Evolutionary conservation across 2,113 vertebrate species (phyloP).

Genomic region (Sapajus apella): DNA sequence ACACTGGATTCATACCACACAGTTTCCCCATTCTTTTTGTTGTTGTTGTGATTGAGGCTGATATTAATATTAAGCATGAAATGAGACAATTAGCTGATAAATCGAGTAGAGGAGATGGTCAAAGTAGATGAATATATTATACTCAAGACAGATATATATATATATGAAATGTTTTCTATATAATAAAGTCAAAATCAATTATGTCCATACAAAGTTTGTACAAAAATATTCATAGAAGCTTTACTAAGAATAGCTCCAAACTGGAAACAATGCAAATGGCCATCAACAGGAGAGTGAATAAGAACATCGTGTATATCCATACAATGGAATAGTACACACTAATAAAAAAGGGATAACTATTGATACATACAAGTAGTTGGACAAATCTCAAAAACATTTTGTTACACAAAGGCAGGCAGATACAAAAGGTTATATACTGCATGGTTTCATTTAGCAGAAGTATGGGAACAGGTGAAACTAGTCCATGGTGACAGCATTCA

Average conservation of each 20-base stretch:
- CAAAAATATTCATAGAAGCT: background rate
- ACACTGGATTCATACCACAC: background rate
- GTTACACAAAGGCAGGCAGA: background rate
- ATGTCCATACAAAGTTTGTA: background rate
- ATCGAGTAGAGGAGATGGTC: background rate
- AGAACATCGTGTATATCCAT: background rate
- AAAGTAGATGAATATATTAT: background rate
- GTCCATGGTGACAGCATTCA: background rate
- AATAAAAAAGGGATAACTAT: background rate
- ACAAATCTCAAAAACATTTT: background rate
- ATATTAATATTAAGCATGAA: background rate
- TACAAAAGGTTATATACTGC: background rate
- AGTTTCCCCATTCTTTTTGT: background rate
- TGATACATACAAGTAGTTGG: background rate
- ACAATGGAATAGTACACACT: background rate
- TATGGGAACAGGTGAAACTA: background rate
- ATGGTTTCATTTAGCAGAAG: background rate
- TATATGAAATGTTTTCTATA: background rate
- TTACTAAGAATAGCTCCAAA: background rate
- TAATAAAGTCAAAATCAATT: background rate
- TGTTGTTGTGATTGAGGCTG: background rate
- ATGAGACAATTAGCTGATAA: slow-evolving; percentile 10
- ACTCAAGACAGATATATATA: background rate
- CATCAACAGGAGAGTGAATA: background rate
- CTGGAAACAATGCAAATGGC: background rate